Evolutionary conservation across 1,140 invertebrate species (phyloP), one percentile per base, ranked within the genome.

Genomic region (Conus ventricosus): DNA sequence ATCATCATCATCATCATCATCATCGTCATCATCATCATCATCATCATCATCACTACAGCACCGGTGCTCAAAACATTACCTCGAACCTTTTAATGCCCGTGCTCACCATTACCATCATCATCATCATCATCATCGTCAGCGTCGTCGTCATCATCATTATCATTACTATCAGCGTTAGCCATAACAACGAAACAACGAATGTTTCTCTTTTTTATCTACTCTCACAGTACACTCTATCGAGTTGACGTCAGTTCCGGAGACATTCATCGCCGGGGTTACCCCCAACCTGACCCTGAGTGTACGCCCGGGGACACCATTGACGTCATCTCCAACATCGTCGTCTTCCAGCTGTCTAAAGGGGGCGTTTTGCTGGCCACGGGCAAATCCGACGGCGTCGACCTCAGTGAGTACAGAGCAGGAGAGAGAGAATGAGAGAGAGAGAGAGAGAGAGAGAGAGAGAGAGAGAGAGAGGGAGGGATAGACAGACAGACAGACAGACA

Each of bases 281-380:
- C 55, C 82, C 7, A 84, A 84, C 82, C 54, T 84, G 55, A 84
- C 54, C 23, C 5, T 84, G 55, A 60, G 57, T 84, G 82, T 20
- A 67, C 23, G 2, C 82, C 82, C 1, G 80, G 80, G 8, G 80
- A 81, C 39, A 81, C 80, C 51, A 81, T 81, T 13, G 51, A 23
- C 80, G 39, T 81, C 80, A 23, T 81, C 39, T 54, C 80, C 80
- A 54, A 53, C 80, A 81, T 81, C 80, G 51, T 51, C 17, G 80
- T 81, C 80, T 81, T 81, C 57, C 54, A 84, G 82, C 54, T 84
- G 6, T 60, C 57, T 55, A 84, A 84, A 20, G 54, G 5, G 7
- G 82, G 57, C 4, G 57, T 13, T 5, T n/a, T 84, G 82, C n/a
- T 84, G 2, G 82, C 82, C 57, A 84, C 57, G 6, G 82, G 54